Percentiles rank a stretch among this genome's conserved stretches.
phyloP scores from a whole-genome alignment of 92 coral and sea anemone species.

The Porites rus region DNA sequence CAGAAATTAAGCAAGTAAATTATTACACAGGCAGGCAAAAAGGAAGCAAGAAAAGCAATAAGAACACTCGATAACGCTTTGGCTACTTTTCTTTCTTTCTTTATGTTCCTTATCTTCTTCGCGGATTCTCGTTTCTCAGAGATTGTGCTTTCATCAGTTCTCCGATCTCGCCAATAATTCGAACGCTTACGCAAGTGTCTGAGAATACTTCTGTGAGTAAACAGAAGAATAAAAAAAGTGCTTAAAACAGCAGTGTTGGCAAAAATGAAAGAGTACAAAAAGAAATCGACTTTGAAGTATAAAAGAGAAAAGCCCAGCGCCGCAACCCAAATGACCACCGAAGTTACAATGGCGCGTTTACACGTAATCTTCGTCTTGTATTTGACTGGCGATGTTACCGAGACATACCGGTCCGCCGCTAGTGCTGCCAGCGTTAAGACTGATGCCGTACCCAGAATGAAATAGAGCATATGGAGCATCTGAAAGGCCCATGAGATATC shows the following conservation, averaged over 20 bases:
- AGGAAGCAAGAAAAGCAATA: conserved; percentile 67
- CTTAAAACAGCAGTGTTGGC: conserved; percentile 69
- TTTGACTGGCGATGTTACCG: conserved; percentile 65
- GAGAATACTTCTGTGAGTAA: conserved; percentile 42
- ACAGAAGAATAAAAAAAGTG: conserved; percentile 69
- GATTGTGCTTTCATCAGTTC: conserved; percentile 36
- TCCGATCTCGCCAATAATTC: conserved; percentile 36
- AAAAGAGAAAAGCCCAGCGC: conserved; percentile 41
- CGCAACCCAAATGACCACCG: conserved; percentile 53
- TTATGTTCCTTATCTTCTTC: conserved; percentile 59
- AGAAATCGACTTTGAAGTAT: conserved; percentile 49
- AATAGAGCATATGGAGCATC: conserved; percentile 39
- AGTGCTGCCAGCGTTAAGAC: conserved; percentile 61
- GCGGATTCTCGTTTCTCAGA: conserved; percentile 40
- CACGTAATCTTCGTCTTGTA: conserved; percentile 57
- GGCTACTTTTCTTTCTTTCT: conserved; percentile 63
- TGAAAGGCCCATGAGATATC: conserved; percentile 40
- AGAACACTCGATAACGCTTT: conserved; percentile 68
- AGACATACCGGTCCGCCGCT: conserved; percentile 65
- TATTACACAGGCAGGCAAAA: conserved; percentile 71
- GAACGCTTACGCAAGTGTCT: conserved; percentile 41
- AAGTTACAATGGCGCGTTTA: conserved; percentile 46
- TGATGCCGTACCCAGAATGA: conserved; percentile 71
- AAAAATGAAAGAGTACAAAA: conserved; percentile 65
- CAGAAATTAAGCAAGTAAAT: conserved; percentile 81